Conservation (phyloP, 2,113 vertebrate species). For the Acrocephalus kingi region DNA sequence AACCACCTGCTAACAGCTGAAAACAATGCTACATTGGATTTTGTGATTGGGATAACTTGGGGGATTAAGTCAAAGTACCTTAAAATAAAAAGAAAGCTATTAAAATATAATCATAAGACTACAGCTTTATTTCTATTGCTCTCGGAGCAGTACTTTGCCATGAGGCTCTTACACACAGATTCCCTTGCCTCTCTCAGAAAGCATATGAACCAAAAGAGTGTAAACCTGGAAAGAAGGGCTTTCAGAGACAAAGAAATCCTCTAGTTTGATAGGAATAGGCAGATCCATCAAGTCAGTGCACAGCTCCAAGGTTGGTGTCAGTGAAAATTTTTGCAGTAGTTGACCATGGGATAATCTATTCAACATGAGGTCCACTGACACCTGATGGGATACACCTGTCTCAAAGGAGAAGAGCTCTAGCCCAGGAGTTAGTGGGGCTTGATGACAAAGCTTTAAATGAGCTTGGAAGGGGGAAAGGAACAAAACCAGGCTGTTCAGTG, state of each 20-base stretch:
- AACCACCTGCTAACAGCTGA: constrained; percentile 33
- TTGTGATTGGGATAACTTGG: background rate
- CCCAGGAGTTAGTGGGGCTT: background rate
- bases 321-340: too few species aligned
- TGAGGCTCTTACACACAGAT: background rate
- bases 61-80: background rate
- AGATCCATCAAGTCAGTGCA: background rate
- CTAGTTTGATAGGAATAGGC: background rate
- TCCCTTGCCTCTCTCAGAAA: background rate
- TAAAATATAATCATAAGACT: background rate
- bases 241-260: background rate
- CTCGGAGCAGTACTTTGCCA: background rate
- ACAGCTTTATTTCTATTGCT: background rate
- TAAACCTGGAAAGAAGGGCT: background rate
- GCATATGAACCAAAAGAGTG: background rate
- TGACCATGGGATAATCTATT: background rate
- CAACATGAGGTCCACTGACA: background rate
- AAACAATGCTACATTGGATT: constrained; percentile 11
- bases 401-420: background rate
- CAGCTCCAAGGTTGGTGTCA: rapidly evolving
- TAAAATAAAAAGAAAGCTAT: constrained; percentile 37
- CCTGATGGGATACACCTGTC: background rate
- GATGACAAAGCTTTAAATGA: background rate
- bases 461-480: background rate
- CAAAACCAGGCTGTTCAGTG: background rate